phyloP scores from a whole-genome alignment of 2,888 invertebrate genomes.

The Rhagonycha fulva region DNA sequence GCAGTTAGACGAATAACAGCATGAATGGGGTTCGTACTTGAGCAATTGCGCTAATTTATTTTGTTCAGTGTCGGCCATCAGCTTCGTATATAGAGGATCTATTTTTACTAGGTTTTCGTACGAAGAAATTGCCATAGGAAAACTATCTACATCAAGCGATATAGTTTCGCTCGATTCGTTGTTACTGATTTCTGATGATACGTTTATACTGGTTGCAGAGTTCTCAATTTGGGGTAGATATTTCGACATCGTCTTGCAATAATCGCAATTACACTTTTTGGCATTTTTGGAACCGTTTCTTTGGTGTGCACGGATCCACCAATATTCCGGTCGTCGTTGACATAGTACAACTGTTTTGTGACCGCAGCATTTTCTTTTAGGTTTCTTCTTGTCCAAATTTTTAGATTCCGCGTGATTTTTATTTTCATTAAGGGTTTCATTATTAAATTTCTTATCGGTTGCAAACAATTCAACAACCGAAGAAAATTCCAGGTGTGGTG shows the following conservation, averaged over 20 bases:
- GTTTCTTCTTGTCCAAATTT: not conserved
- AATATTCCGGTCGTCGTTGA: not conserved
- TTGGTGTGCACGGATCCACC: not conserved
- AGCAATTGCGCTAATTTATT: not conserved
- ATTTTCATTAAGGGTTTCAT: not conserved
- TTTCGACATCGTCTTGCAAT: not conserved
- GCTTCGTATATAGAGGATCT: not conserved
- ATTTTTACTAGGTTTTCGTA: not conserved
- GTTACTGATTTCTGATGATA: not conserved
- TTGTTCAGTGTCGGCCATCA: not conserved
- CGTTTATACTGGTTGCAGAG: not conserved
- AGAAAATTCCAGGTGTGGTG: not conserved
- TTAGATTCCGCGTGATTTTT: not conserved
- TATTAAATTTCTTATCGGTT: not conserved
- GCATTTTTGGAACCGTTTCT: not conserved
- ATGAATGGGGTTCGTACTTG: not conserved
- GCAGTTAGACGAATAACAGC: not conserved
- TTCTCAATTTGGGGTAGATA: not conserved
- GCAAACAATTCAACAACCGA: not conserved
- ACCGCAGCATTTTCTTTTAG: not conserved
- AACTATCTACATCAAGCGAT: not conserved
- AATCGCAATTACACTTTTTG: not conserved
- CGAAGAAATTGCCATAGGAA: not conserved
- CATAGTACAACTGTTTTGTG: not conserved
- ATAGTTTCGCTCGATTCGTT: not conserved